Base-by-base conservation (phyloP, 2,797 vertebrate species). In the Bucorvus abyssinicus region DNA sequence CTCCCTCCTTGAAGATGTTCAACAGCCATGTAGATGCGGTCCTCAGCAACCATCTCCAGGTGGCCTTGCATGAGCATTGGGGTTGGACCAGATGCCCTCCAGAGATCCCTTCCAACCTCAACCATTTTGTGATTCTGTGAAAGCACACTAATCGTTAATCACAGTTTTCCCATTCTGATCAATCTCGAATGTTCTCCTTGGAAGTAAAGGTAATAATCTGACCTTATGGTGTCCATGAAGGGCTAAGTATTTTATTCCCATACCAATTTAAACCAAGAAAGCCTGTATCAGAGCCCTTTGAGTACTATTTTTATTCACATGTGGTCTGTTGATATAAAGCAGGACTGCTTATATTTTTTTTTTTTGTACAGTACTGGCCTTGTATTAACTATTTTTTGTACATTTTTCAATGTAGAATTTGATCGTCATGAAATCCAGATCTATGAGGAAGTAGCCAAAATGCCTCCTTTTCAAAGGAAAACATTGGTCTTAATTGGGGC, bases 391-490 rank as follows among this genome's bases (percentile, higher is more conserved):
- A 2, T 26, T 53, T 78, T 87, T 91, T 92, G 26, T 79, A 49
- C 14, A 4, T 87, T 94, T 95, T 69, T 96, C 30, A 64, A 61
- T 95, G 68, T 95, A 99, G 99, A 99, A 97, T 99, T 99, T 98
- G 99, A 99, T 97, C 99, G 99, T 17, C 99, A 99, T 93, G 99
- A 99, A 97, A 99, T 99, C 91, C 99, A 99, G 98, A 99, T 99
- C 84, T 99, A 99, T 74, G 99, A 99, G 94, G 99, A 99, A 94
- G 99, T 99, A 65, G 98, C 99, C 69, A 99, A 98, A 97, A 99
- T 99, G 99, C 99, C 99, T 65, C 99, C 99, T 1, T 99, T 99
- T 96, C 99, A 99, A 97, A 99, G 99, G 97, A 99, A 99, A 97
- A 99, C 99, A 0, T 97, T 99, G 86, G 98, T 99, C 86, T 98